phyloP scores from a whole-genome alignment of 2,113 vertebrate species.

The Pseudonaja textilis region DNA sequence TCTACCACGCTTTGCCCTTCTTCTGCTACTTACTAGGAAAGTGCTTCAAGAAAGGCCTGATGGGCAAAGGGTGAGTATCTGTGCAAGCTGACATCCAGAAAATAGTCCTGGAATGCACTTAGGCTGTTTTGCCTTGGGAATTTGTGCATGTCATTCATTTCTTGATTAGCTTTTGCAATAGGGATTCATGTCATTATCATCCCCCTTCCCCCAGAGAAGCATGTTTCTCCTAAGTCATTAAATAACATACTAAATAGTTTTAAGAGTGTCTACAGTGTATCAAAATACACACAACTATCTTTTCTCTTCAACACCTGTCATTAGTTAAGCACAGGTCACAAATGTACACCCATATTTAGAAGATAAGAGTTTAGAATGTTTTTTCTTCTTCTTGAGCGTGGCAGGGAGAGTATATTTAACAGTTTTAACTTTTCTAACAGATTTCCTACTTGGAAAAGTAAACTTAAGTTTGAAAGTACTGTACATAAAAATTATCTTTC shows the following conservation, averaged over 20 bases:
- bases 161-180: conserved; percentile 14
- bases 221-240: neutral
- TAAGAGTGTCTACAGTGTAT: neutral
- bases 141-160: conserved; percentile 9
- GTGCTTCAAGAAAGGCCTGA: conserved; percentile 81
- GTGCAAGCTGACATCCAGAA: neutral
- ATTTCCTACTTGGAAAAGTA: neutral
- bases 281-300: conserved; percentile 14
- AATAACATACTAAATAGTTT: conserved; percentile 8
- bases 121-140: conserved; percentile 16
- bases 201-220: neutral
- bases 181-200: neutral
- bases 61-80: conserved; percentile 85
- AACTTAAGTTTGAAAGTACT: neutral
- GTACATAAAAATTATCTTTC: neutral
- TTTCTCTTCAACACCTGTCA: conserved; percentile 27
- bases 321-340: conserved; percentile 7
- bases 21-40: conserved; percentile 96
- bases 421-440: neutral
- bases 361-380: neutral
- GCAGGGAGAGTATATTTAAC: neutral
- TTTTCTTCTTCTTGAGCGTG: neutral
- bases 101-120: neutral
- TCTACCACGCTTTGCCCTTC: conserved; percentile 96
- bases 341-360: neutral